Conservation (phyloP, 1,140 invertebrate genomes). For the Apolygus lucorum region DNA sequence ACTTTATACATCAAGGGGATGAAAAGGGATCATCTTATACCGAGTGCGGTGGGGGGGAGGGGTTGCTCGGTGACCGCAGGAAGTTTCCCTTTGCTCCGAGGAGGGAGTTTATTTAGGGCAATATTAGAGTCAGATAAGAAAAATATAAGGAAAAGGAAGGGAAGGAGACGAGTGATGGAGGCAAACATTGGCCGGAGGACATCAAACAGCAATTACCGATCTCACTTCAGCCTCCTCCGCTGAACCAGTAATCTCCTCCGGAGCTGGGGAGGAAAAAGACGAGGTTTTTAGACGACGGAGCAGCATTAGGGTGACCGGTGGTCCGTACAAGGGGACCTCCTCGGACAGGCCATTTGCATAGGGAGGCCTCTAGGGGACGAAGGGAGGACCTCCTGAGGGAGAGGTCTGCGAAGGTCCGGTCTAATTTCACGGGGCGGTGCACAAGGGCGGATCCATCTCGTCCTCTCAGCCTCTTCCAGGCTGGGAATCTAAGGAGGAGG, state of each 20-base stretch:
- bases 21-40: no score
- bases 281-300: constrained; percentile 13
- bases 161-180: background rate
- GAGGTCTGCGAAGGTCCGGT: constrained; percentile 7
- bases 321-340: constrained; percentile 13
- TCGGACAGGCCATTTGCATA: constrained; percentile 20
- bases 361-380: background rate
- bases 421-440: constrained; percentile 18
- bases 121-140: no score
- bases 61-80: no score
- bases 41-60: no score
- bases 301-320: constrained; percentile 20
- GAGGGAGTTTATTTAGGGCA: no score
- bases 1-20: no score
- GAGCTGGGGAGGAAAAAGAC: constrained; percentile 8
- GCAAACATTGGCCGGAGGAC: constrained; percentile 6
- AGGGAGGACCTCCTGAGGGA: background rate
- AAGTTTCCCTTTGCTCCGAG: no score
- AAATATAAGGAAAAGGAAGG: no score
- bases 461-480: background rate
- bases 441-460: background rate
- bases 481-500: background rate
- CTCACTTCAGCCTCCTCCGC: background rate
- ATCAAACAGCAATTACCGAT: constrained; percentile 23
- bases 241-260: background rate